Evolutionary conservation across 2,113 vertebrate species (phyloP).

Genomic region (Echinops telfairi): DNA sequence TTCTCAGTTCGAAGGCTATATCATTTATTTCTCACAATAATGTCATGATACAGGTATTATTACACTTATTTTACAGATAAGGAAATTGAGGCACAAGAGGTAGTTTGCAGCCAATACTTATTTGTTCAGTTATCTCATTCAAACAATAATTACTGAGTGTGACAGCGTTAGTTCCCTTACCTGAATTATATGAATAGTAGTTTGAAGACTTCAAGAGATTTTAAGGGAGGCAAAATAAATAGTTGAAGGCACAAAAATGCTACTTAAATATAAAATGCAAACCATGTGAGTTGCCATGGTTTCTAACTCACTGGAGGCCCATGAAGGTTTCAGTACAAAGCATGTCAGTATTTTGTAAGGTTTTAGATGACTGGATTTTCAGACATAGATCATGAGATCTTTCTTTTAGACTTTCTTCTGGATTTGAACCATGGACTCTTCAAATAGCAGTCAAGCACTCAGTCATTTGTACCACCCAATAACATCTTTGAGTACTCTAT

Average conservation of each 20-base stretch:
- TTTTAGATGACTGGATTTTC: not conserved
- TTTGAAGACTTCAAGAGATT: not conserved
- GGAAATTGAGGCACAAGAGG: not conserved
- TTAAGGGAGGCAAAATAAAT: not conserved
- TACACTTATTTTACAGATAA: conserved; percentile 3
- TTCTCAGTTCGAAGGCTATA: not conserved
- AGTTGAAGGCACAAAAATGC: not conserved
- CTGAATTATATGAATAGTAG: not conserved
- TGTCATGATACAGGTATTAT: not conserved
- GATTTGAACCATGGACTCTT: not conserved
- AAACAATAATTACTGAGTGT: not conserved
- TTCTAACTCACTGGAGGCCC: not conserved
- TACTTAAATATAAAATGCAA: not conserved
- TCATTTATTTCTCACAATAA: conserved; percentile 15
- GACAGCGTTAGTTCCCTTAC: not conserved
- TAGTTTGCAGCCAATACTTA: not conserved
- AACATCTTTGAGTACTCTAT: not conserved
- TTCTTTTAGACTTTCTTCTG: not conserved
- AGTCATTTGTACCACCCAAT: not conserved
- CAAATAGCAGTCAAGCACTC: not conserved
- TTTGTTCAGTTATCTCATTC: not conserved
- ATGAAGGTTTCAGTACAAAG: not conserved
- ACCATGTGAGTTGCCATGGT: not conserved
- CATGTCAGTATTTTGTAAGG: not conserved
- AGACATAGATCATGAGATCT: not conserved